These are phyloP conservation scores for Progne subis DNA, from an alignment of 2,113 vertebrate genomes.

Conservation along the genomic window DNA sequence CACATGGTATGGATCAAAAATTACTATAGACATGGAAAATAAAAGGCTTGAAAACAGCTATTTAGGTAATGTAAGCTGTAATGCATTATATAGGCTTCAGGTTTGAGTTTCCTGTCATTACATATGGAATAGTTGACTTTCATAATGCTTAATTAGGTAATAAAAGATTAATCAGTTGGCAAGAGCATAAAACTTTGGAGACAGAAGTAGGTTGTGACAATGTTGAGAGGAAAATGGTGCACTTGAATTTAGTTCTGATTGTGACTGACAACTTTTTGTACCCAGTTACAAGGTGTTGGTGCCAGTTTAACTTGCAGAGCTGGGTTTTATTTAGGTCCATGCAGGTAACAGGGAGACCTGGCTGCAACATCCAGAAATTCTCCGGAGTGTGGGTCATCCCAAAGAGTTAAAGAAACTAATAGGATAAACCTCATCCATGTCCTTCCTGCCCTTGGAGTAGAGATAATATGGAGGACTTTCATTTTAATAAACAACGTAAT, in stretches of 20 bases:
- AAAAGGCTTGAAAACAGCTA: not conserved
- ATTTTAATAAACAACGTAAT: not conserved
- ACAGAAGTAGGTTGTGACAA: not conserved
- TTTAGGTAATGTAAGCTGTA: not conserved
- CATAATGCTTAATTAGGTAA: not conserved
- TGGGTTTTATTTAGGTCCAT: not conserved
- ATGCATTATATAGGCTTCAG: not conserved
- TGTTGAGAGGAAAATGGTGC: not conserved
- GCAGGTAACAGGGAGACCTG: not conserved
- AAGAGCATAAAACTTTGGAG: not conserved
- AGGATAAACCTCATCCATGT: not conserved
- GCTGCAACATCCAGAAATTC: not conserved
- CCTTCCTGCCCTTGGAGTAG: not conserved
- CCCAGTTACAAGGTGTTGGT: not conserved
- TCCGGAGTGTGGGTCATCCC: not conserved
- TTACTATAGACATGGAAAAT: not conserved
- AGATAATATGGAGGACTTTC: not conserved
- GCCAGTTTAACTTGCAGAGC: not conserved
- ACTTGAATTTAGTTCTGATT: not conserved
- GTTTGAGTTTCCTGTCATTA: not conserved
- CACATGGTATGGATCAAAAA: not conserved
- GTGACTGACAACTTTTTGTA: not conserved
- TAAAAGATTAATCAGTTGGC: not conserved
- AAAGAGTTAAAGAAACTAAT: not conserved
- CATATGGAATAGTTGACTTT: not conserved